phyloP scores from a whole-genome alignment of 2,797 vertebrate genomes.

The Sebastes iracundus region DNA sequence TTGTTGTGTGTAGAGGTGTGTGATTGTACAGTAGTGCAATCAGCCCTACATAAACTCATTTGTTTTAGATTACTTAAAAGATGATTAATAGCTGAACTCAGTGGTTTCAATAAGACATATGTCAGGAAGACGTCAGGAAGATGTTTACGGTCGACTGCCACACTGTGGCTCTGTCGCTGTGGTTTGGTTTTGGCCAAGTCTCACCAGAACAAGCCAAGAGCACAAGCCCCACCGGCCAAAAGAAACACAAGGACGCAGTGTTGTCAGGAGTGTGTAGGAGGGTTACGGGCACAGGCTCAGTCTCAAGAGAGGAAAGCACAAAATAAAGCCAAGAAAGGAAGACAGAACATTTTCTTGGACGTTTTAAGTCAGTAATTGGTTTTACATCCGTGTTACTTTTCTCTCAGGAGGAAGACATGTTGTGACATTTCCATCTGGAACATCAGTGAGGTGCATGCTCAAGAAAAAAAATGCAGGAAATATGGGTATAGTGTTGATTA shows the following conservation, averaged over 20 bases:
- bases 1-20: too few relatives aligned
- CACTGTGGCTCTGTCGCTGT: neutral
- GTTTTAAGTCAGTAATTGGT: slow-evolving; percentile 1
- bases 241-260: slow-evolving; percentile 57
- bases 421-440: slow-evolving; percentile 15
- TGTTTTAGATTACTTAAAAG: neutral
- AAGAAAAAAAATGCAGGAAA: neutral
- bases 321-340: slow-evolving; percentile 38
- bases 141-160: neutral
- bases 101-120: neutral
- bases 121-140: neutral
- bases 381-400: neutral
- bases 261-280: slow-evolving; percentile 49
- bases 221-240: slow-evolving; percentile 33
- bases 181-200: slow-evolving; percentile 30
- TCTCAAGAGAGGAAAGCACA: slow-evolving; percentile 40
- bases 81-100: neutral
- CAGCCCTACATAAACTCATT: neutral
- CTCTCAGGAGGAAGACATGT: slow-evolving; percentile 7
- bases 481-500: neutral
- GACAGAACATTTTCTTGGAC: slow-evolving; percentile 13
- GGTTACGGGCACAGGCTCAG: slow-evolving; percentile 35
- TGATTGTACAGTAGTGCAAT: too few relatives aligned
- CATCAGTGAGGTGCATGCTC: neutral
- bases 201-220: slow-evolving; percentile 47